Base-by-base conservation (phyloP, 2,797 vertebrate genomes). In the Sebastes itinus region DNA sequence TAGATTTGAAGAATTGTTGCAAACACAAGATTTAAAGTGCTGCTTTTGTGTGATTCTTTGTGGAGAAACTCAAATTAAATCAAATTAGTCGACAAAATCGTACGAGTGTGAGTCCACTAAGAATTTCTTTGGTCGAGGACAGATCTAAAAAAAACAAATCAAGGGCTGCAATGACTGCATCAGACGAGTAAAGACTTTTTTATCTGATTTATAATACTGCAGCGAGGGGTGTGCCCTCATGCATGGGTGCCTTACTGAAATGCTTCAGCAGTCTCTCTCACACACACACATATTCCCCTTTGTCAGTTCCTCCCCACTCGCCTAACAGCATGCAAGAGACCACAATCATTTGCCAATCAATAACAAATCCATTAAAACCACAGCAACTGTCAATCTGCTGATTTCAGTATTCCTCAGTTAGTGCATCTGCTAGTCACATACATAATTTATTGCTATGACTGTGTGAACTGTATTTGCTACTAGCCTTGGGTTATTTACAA, bases 151-250 rank as follows among this genome's bases (percentile, higher is more conserved):
- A 62, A 18, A 18, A 38, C 0, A 0, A 32, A 54, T 23, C 13
- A 1, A 63, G 4, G 16, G 12, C 18, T 35, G 55, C 23, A 80
- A 72, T 52, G 38, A 13, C 33, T 58, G 13, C 25, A 78, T 63
- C 60, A 65, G 68, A 70, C 1, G 1, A 49, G 55, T 6, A 73
- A 67, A 77, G 30, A 72, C 7, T 22, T 70, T 80, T 64, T 30
- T 38, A 70, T 82, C 13, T 76, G 81, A 90, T 88, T 84, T 83
- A 83, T 77, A 56, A 75, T 38, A 75, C 86, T 87, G 89, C 87
- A 91, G 77, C 22, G 23, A 72, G 30, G 77, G 71, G 78, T 71
- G 84, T 75, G 80, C 8, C 80, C 52, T 49, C 72, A 70, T 74
- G 60, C 81, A 85, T 60, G 74, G 46, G 20, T 60, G 72, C 74